Base-by-base conservation (phyloP, 2,113 vertebrate genomes). In the Heliornis fulica region DNA sequence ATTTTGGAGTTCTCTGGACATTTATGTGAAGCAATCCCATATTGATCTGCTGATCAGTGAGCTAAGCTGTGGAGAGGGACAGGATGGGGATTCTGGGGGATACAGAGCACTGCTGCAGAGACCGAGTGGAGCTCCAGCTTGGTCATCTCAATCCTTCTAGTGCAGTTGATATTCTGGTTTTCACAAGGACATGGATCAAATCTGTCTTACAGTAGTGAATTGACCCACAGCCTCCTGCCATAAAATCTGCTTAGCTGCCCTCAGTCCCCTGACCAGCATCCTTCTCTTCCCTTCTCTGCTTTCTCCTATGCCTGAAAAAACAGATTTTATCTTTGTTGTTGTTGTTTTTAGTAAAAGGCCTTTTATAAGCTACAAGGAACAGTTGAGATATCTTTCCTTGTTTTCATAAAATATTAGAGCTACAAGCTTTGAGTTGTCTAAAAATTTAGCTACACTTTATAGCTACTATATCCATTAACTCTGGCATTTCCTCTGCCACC, bases 91-190 rank as follows among this genome's bases (percentile, higher is more conserved):
- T 10, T 10, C 41, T 46, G 74, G 21, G 17, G 25, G 2, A 7
- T 19, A 7, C 31, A 50, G 53, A 60, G 59, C 36, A 71, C 57
- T 54, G n/a, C 38, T 54, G 56, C 43, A 36, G 54, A 40, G 21
- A 56, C 32, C 1, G 1, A 43, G 15, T 11, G 45, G 12, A 11
- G 22, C 46, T 53, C 0, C 0, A 18, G 17, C 26, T 68, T 28
- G 54, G 70, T 3, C 57, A 11, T 18, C 34, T 21, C 10, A 74
- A 36, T 50, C 11, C 13, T 19, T 32, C 34, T 16, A 28, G 5
- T 64, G 31, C 31, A n/a, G 51, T 57, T 63, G 54, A 5, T 54
- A 7, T 20, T 26, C 51, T 54, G 60, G 6, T 26, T 90, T 78
- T 78, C 56, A 64, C 48, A 64, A 57, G 36, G 57, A 48, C 1